Evolutionary conservation across 2,888 invertebrate genomes (phyloP), one percentile per base, ranked within the genome.

Genomic region (Augochlorella aurata): DNA sequence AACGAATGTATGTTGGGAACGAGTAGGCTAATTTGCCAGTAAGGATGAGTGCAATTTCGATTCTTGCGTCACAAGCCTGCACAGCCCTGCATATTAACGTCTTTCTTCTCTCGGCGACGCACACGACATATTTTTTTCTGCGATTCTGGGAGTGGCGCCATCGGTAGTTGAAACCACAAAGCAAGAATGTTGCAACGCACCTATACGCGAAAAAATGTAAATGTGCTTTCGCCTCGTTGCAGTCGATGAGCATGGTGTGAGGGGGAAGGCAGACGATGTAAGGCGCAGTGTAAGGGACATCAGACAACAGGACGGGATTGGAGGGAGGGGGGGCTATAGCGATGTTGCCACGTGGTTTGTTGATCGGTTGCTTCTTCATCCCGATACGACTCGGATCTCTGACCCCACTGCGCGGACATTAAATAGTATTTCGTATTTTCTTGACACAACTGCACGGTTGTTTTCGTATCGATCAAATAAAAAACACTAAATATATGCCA

Each of bases 271-370:
- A 63, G 78, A 70, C 77, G 77, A 75, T 81, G 68, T 77, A 81
- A 80, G 81, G 79, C 77, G 74, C 80, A 81, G 73, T 81, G 68
- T 77, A 81, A 80, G 81, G 79, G 78, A 76, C 82, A 81, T 77
- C 77, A 52, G 77, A 71, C 68, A 80, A 76, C 65, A 73, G 61
- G 67, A 79, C 29, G 29, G 29, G 29, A 29, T n/a, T n/a, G n/a
- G n/a, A 58, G 68, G 61, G 71, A 50, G 67, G 61, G 0, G 77
- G 77, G 77, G 70, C 7, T 81, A 76, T 67, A 86, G 86, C 86
- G 88, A 88, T 87, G 89, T 81, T 88, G 88, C 88, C 87, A 87
- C 84, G 85, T 86, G 87, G 82, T 85, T 85, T 85, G 85, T 83
- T 81, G 85, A 85, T 85, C 85, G 85, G 85, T 78, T 83, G 85